phyloP scores from a whole-genome alignment of 1,140 invertebrate genomes.

The Eumeta japonica region DNA sequence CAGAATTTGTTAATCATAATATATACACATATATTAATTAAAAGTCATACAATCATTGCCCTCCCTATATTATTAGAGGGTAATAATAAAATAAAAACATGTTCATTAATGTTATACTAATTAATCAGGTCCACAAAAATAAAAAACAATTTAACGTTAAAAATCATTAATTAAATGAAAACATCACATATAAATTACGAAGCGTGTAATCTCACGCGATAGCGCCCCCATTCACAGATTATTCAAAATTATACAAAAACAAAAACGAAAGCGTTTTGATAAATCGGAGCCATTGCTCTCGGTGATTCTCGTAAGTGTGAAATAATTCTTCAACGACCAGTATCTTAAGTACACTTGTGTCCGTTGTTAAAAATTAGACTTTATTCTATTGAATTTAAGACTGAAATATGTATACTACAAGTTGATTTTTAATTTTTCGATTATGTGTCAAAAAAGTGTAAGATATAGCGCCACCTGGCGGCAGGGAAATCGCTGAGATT shows the following conservation, averaged over 20 bases:
- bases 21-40: too few relatives aligned
- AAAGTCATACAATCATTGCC: too few relatives aligned
- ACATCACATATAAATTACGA: slow-evolving; percentile 31
- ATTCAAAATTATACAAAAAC: slow-evolving; percentile 29
- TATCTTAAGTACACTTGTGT: slow-evolving; percentile 2
- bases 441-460: slow-evolving; percentile 23
- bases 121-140: too few relatives aligned
- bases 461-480: slow-evolving; percentile 23
- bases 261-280: slow-evolving; percentile 23
- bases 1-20: too few relatives aligned
- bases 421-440: slow-evolving; percentile 12
- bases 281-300: slow-evolving; percentile 23
- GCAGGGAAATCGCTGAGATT: slow-evolving; percentile 21
- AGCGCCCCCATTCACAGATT: slow-evolving; percentile 34
- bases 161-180: slow-evolving; percentile 33
- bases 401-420: too few relatives aligned
- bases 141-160: too few relatives aligned
- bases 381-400: slow-evolving; percentile 5
- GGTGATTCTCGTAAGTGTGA: slow-evolving; percentile 16
- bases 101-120: too few relatives aligned
- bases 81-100: too few relatives aligned
- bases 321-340: slow-evolving; percentile 9
- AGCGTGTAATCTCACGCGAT: slow-evolving; percentile 19
- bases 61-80: too few relatives aligned
- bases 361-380: slow-evolving; percentile 4